Percentiles rank a stretch among this genome's conserved stretches.
These are phyloP conservation scores for Macropodus opercularis DNA, from an alignment of 2,797 vertebrate species.

Conservation along the genomic window DNA sequence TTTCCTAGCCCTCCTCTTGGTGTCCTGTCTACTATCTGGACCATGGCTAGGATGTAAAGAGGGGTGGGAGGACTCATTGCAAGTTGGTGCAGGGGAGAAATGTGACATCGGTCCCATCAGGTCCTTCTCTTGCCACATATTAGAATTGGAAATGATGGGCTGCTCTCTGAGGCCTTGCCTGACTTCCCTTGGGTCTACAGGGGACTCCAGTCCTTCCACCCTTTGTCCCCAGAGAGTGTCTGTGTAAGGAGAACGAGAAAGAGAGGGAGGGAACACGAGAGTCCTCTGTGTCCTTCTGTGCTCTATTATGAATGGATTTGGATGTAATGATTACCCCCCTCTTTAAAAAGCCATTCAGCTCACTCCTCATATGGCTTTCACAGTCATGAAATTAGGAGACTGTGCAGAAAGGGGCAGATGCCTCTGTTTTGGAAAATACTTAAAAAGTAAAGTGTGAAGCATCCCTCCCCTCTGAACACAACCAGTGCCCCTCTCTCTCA, in stretches of 20 bases:
- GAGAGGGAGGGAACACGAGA: slow-evolving; percentile 74
- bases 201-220: slow-evolving; percentile 86
- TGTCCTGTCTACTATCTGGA: slow-evolving; percentile 92
- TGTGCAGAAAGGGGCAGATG: slow-evolving; percentile 89
- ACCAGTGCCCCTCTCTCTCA: slow-evolving; percentile 14
- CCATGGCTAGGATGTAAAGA: slow-evolving; percentile 70
- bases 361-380: slow-evolving; percentile 90
- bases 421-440: slow-evolving; percentile 90
- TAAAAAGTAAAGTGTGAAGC: slow-evolving; percentile 87
- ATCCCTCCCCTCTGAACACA: slow-evolving; percentile 54
- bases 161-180: slow-evolving; percentile 89
- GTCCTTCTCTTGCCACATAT: slow-evolving; percentile 84
- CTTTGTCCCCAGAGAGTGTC: slow-evolving; percentile 87
- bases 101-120: slow-evolving; percentile 95
- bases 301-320: slow-evolving; percentile 97
- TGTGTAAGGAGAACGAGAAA: slow-evolving; percentile 63
- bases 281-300: slow-evolving; percentile 90
- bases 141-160: slow-evolving; percentile 99
- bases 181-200: slow-evolving; percentile 87
- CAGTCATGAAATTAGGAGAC: slow-evolving; percentile 76
- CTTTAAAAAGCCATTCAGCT: slow-evolving; percentile 91
- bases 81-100: slow-evolving; percentile 78
- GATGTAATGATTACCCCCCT: slow-evolving; percentile 92
- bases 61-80: slow-evolving; percentile 50
- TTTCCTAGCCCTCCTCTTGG: slow-evolving; percentile 82